A percentile compares a stretch with the other conserved stretches of the same genome.
These are phyloP conservation scores for Psilanteris sp. DNA, from an alignment of 1,140 invertebrate species.

Conservation along the genomic window DNA sequence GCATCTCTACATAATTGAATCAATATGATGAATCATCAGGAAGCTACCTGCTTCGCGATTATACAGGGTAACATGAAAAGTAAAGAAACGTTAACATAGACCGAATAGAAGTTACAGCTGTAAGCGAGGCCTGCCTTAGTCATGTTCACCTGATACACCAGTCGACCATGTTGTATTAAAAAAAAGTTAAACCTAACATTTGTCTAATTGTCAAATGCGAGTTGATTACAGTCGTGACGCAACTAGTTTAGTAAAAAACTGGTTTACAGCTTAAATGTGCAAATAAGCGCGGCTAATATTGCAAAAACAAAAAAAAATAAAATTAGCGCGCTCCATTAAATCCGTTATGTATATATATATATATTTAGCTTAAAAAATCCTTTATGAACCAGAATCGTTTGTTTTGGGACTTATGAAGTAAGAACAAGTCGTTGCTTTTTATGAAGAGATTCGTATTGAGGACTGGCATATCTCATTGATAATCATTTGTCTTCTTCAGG, in stretches of 20 bases:
- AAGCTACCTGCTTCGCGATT: constrained; percentile 70
- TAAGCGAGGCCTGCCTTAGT: constrained; percentile 57
- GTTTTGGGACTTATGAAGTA: constrained; percentile 5
- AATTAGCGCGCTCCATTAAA: too few relatives aligned
- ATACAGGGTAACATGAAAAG: constrained; percentile 72
- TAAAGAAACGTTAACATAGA: constrained; percentile 55
- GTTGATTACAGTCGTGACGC: constrained; percentile 4
- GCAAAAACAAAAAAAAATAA: too few relatives aligned
- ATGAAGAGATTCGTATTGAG: background rate
- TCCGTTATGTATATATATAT: too few relatives aligned
- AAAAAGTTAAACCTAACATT: constrained; percentile 69
- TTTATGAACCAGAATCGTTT: too few relatives aligned
- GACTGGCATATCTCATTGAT: constrained; percentile 6
- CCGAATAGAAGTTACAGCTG: constrained; percentile 66
- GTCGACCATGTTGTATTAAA: constrained; percentile 78
- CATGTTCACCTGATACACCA: constrained; percentile 73
- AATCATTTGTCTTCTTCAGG: constrained; percentile 50
- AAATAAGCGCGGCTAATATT: too few relatives aligned
- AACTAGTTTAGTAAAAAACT: background rate
- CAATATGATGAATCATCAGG: constrained; percentile 55
- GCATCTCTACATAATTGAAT: constrained; percentile 4
- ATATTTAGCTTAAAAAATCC: too few relatives aligned
- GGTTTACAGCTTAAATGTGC: constrained; percentile 1
- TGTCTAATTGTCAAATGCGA: constrained; percentile 48
- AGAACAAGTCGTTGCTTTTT: constrained; percentile 2